phyloP scores from a whole-genome alignment of 2,888 invertebrate species.

The Timema cristinae region DNA sequence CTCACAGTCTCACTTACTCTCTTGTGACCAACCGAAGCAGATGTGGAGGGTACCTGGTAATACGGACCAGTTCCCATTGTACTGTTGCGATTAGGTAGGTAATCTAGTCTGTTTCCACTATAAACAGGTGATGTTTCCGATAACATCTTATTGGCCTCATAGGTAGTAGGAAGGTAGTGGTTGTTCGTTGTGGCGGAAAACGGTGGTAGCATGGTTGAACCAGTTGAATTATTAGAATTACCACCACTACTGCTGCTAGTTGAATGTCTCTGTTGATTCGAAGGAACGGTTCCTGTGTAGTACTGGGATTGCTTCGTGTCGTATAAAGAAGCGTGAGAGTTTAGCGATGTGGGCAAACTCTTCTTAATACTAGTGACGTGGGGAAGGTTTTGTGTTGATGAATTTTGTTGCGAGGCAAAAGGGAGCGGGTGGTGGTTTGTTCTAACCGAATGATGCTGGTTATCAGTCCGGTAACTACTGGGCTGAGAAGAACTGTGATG shows the following conservation, averaged over 20 bases:
- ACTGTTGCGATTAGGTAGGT: not conserved
- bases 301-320: constrained; percentile 21
- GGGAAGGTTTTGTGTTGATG: constrained; percentile 37
- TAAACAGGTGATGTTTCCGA: constrained; percentile 18
- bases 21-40: constrained; percentile 22
- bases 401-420: constrained; percentile 35
- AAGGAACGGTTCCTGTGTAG: constrained; percentile 7
- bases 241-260: constrained; percentile 15
- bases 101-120: constrained; percentile 9
- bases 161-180: constrained; percentile 19
- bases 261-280: constrained; percentile 22
- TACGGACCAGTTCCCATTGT: not conserved
- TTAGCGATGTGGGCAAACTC: constrained; percentile 36
- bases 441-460: constrained; percentile 17
- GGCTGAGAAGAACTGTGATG: constrained; percentile 20
- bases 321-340: constrained; percentile 15
- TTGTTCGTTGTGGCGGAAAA: constrained; percentile 17
- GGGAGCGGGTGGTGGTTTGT: constrained; percentile 32
- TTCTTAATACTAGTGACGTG: constrained; percentile 43
- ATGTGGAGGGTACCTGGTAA: constrained; percentile 1
- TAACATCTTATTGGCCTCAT: constrained; percentile 21
- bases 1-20: constrained; percentile 13
- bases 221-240: not conserved
- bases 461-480: constrained; percentile 12
- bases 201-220: constrained; percentile 17